Evolutionary conservation across 2,888 invertebrate species (phyloP).

Genomic region (Fissipunctia ypsillon): DNA sequence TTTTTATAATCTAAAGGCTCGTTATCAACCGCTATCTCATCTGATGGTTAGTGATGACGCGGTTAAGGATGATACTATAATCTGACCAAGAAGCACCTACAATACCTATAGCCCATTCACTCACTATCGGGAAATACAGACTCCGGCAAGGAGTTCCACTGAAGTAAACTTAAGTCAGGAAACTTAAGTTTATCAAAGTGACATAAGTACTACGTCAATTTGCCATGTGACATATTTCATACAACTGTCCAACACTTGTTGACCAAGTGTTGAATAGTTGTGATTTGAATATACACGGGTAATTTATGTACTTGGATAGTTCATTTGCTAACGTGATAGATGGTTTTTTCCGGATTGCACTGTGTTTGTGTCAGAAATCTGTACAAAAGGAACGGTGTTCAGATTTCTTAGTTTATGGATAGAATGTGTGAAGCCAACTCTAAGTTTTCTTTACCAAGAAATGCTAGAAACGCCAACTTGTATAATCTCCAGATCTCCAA

Average conservation of each 20-base stretch:
- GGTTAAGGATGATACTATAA: neutral
- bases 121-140: too few relatives aligned
- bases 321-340: too few relatives aligned
- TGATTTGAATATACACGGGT: too few relatives aligned
- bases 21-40: neutral
- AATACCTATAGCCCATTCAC: too few relatives aligned
- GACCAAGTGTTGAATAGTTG: too few relatives aligned
- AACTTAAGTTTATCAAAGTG: too few relatives aligned
- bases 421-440: neutral
- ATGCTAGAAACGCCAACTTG: neutral
- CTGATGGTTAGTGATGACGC: neutral
- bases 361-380: neutral
- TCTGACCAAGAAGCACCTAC: neutral
- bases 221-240: too few relatives aligned
- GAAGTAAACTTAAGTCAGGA: too few relatives aligned
- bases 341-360: neutral
- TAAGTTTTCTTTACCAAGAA: neutral
- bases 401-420: neutral
- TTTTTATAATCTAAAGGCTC: neutral
- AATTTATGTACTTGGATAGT: too few relatives aligned
- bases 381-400: neutral
- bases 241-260: too few relatives aligned
- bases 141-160: too few relatives aligned
- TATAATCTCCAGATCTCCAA: neutral
- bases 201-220: too few relatives aligned